Evolutionary conservation across 2,888 invertebrate genomes (phyloP).

Genomic region (Clitarchus hookeri): DNA sequence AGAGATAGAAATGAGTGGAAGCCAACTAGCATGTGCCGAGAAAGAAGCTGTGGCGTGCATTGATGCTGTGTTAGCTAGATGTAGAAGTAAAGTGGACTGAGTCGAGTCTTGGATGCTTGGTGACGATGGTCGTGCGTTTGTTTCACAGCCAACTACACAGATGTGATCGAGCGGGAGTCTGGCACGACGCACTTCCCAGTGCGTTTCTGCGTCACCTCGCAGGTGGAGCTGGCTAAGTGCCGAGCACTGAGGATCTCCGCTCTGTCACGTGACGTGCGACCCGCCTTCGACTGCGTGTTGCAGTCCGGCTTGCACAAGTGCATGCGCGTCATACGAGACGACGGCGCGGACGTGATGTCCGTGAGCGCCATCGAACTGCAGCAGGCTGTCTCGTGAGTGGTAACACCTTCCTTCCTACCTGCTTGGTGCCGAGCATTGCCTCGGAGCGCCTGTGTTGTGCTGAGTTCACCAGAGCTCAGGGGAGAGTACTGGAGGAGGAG

Average conservation of each 20-base stretch:
- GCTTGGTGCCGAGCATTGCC: too few relatives aligned
- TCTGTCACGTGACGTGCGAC: conserved; percentile 77
- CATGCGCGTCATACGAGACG: conserved; percentile 67
- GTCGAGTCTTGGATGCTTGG: background rate
- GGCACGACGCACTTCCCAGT: conserved; percentile 61
- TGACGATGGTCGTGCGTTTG: background rate
- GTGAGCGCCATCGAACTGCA: conserved; percentile 65
- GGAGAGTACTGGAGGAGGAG: too few relatives aligned
- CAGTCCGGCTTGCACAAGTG: conserved; percentile 68
- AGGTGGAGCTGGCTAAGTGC: conserved; percentile 75
- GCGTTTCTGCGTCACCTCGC: conserved; percentile 69
- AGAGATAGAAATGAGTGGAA: too few relatives aligned
- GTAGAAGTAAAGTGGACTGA: too few relatives aligned
- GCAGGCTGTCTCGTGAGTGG: conserved; percentile 48
- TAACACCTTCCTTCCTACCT: too few relatives aligned
- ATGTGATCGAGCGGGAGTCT: conserved; percentile 73
- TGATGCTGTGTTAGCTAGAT: too few relatives aligned
- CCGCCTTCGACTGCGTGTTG: conserved; percentile 75
- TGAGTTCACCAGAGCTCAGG: too few relatives aligned
- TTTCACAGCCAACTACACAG: conserved; percentile 61
- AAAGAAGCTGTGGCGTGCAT: too few relatives aligned
- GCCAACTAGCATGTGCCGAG: too few relatives aligned
- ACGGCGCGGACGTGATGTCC: conserved; percentile 71
- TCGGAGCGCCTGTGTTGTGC: too few relatives aligned
- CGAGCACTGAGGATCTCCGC: conserved; percentile 70